Conservation (phyloP, 2,888 invertebrate species). For the Zonitis immaculata region DNA sequence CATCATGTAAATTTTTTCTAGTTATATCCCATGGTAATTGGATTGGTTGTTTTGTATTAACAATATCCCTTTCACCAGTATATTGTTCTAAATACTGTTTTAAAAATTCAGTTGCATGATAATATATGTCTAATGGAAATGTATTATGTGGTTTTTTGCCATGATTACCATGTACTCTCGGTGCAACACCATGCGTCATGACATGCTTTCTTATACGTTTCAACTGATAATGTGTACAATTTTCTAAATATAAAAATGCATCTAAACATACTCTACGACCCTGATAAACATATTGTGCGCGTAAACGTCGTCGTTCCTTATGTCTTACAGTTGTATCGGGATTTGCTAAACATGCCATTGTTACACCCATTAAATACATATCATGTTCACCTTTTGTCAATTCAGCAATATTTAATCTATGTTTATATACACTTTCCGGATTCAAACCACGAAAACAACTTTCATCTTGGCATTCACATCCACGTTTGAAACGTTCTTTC, state of each 20-base stretch:
- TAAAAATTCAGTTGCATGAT: slow-evolving; percentile 71
- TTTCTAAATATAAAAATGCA: slow-evolving; percentile 73
- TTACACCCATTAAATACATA: slow-evolving; percentile 82
- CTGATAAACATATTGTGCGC: slow-evolving; percentile 74
- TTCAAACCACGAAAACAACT: slow-evolving; percentile 72
- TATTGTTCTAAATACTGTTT: slow-evolving; percentile 68
- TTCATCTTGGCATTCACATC: slow-evolving; percentile 72
- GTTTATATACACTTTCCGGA: slow-evolving; percentile 70
- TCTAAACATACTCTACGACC: slow-evolving; percentile 72
- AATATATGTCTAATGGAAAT: slow-evolving; percentile 72
- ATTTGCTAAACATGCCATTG: slow-evolving; percentile 74
- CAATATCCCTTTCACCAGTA: slow-evolving; percentile 52
- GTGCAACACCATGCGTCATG: slow-evolving; percentile 73
- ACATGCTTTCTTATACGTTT: slow-evolving; percentile 74
- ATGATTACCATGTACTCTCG: slow-evolving; percentile 72
- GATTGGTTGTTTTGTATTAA: slow-evolving; percentile 52
- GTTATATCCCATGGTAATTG: slow-evolving; percentile 57
- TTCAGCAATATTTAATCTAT: slow-evolving; percentile 73
- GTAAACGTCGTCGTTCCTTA: slow-evolving; percentile 65
- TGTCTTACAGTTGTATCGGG: slow-evolving; percentile 67
- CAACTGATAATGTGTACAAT: slow-evolving; percentile 73
- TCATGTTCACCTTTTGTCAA: slow-evolving; percentile 76
- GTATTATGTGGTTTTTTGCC: slow-evolving; percentile 78
- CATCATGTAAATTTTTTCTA: slow-evolving; percentile 68
- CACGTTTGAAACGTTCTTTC: slow-evolving; percentile 62